Evolutionary conservation across 2,797 vertebrate species (phyloP).

Genomic region (Chaenodraco wilsoni): DNA sequence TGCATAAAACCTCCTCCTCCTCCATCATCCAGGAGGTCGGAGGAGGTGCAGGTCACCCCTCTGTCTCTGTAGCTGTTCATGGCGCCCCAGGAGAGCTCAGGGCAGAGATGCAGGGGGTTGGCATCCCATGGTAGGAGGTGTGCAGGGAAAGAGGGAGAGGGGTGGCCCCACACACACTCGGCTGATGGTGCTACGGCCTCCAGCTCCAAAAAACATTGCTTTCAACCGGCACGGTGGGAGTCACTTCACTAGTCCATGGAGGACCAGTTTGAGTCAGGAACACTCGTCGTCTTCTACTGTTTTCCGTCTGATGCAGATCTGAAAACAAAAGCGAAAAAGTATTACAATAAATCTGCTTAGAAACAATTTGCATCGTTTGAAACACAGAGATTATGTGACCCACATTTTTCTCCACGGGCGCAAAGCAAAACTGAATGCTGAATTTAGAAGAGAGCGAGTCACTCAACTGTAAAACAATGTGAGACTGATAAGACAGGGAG

Average conservation of each 20-base stretch:
- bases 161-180: constrained; percentile 65
- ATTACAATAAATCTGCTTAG: constrained; percentile 20
- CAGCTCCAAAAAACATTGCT: constrained; percentile 76
- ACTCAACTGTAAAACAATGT: constrained; percentile 44
- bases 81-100: constrained; percentile 71
- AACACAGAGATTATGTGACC: constrained; percentile 25
- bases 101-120: constrained; percentile 65
- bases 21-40: constrained; percentile 82
- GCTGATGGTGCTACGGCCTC: constrained; percentile 61
- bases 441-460: constrained; percentile 41
- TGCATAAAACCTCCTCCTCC: constrained; percentile 70
- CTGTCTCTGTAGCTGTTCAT: constrained; percentile 81
- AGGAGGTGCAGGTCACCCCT: constrained; percentile 85
- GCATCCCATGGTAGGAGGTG: constrained; percentile 79
- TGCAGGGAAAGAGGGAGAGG: constrained; percentile 56
- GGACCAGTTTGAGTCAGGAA: constrained; percentile 35
- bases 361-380: constrained; percentile 21
- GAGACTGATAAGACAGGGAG: constrained; percentile 13
- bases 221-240: constrained; percentile 46
- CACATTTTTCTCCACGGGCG: constrained; percentile 21
- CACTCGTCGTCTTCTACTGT: constrained; percentile 7
- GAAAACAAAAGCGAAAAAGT: constrained; percentile 17
- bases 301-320: constrained; percentile 40
- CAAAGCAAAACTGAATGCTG: constrained; percentile 22
- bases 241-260: constrained; percentile 61